These are phyloP conservation scores for Pseudopipra pipra DNA, from an alignment of 2,113 vertebrate genomes.

Conservation along the genomic window DNA sequence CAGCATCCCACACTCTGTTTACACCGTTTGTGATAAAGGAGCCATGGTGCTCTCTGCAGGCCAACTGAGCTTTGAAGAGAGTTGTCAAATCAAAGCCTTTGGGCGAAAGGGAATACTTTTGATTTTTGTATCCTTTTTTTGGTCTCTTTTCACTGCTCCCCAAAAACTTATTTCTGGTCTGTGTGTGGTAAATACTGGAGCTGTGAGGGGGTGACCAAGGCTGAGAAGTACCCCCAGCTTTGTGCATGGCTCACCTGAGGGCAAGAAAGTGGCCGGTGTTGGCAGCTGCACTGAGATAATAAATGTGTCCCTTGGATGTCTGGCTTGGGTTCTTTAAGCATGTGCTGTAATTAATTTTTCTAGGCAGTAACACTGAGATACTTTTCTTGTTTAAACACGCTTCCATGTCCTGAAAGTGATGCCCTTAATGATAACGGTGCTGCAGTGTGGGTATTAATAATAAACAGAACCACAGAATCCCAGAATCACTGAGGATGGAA, in stretches of 20 bases:
- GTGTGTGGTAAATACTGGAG: background rate
- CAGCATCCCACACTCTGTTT: background rate
- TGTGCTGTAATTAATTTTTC: background rate
- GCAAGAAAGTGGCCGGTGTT: rapidly evolving
- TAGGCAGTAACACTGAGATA: rapidly evolving
- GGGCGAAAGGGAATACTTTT: background rate
- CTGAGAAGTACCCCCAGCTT: background rate
- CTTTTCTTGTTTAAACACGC: background rate
- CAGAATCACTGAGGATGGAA: background rate
- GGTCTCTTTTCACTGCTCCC: background rate
- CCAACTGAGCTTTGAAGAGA: background rate
- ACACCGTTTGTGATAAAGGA: background rate
- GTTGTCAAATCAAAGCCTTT: rapidly evolving
- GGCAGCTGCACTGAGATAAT: background rate
- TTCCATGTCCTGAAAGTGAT: rapidly evolving
- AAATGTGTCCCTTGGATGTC: background rate
- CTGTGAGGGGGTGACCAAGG: rapidly evolving
- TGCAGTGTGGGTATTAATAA: background rate
- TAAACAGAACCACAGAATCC: background rate
- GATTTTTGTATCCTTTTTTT: background rate
- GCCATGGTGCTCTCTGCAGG: background rate
- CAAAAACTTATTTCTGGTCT: rapidly evolving
- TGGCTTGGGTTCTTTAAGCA: background rate
- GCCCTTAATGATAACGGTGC: rapidly evolving
- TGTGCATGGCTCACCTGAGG: background rate